Conservation (phyloP, 2,113 vertebrate genomes). For the Aegithalos caudatus region DNA sequence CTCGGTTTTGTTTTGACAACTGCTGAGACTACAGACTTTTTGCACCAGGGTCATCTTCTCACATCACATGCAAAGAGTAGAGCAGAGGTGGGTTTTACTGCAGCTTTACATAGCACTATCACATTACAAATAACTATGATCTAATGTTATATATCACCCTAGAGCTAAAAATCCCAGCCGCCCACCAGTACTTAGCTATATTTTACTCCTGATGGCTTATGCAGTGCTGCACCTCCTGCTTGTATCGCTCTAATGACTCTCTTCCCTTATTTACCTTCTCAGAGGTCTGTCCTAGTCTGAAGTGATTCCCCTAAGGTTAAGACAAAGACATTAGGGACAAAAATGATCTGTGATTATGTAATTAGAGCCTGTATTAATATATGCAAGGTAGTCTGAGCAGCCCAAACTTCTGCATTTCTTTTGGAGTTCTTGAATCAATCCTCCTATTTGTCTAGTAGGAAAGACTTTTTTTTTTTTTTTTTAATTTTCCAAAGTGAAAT, state of each 20-base stretch:
- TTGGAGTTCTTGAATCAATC: background rate
- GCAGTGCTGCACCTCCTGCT: background rate
- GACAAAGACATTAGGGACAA: background rate
- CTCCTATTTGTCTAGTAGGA: background rate
- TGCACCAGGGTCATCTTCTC: background rate
- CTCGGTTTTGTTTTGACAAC: background rate
- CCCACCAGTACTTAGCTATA: conserved; percentile 21
- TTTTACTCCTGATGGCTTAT: conserved; percentile 34
- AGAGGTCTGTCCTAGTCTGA: background rate
- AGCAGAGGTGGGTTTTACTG: background rate
- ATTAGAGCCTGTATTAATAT: conserved; percentile 6
- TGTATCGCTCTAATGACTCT: background rate
- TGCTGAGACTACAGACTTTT: background rate
- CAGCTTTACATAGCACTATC: conserved; percentile 5
- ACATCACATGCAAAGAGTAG: background rate
- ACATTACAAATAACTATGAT: conserved; percentile 35
- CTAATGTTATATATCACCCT: conserved; percentile 47
- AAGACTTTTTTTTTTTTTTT: background rate
- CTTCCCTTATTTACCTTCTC: conserved; percentile 25
- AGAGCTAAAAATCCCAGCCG: conserved; percentile 10
- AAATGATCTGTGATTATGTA: background rate
- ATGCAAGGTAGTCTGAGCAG: background rate
- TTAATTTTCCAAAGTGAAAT: background rate
- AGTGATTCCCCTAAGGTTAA: background rate
- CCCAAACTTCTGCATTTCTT: background rate